These are phyloP conservation scores for Leptodactylus fuscus DNA, from an alignment of 2,113 vertebrate genomes.

Conservation along the genomic window DNA sequence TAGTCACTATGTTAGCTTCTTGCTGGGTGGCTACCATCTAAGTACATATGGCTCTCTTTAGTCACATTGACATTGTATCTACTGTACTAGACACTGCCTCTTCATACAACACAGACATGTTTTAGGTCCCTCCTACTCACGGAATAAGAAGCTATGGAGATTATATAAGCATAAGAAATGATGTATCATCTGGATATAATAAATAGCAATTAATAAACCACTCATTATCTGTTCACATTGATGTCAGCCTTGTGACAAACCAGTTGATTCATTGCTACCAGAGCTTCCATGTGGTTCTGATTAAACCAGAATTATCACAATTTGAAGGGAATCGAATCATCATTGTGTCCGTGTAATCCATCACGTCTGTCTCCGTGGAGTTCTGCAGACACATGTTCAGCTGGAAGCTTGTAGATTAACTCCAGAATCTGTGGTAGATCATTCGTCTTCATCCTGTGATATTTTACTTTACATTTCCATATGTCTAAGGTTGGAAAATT, in stretches of 20 bases:
- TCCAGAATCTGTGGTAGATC: slow-evolving; percentile 39
- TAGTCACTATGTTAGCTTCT: no score
- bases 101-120: no score
- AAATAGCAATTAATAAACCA: neutral
- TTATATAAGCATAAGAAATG: neutral
- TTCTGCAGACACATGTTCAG: slow-evolving; percentile 29
- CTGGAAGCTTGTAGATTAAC: slow-evolving; percentile 15
- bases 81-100: neutral
- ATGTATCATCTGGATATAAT: neutral
- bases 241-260: neutral
- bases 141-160: no score
- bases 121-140: no score
- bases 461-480: slow-evolving; percentile 38
- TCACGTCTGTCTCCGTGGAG: slow-evolving; percentile 55
- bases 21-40: no score
- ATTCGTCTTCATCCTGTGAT: slow-evolving; percentile 23
- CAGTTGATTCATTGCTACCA: slow-evolving; percentile 60
- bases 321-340: slow-evolving; percentile 66
- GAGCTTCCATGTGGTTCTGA: slow-evolving; percentile 63
- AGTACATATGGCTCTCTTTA: neutral
- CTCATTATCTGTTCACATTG: neutral
- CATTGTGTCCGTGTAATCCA: slow-evolving; percentile 59
- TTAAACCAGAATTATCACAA: slow-evolving; percentile 63
- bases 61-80: neutral
- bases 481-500: slow-evolving; percentile 7